Evolutionary conservation across 2,888 invertebrate genomes (phyloP).

Genomic region (Aromia moschata): DNA sequence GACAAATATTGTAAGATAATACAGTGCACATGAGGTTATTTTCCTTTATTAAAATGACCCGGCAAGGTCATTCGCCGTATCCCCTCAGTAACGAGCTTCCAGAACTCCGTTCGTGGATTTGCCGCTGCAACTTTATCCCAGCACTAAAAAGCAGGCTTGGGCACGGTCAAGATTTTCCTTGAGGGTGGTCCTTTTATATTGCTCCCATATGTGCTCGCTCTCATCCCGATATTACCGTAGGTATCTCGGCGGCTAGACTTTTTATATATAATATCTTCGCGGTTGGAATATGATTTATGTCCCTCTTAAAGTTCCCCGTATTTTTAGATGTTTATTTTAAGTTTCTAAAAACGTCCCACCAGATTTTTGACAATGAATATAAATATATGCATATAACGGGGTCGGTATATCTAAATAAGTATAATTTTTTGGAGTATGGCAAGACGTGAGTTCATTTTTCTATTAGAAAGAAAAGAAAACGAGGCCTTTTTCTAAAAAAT

Average conservation of each 20-base stretch:
- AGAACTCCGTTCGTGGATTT: neutral
- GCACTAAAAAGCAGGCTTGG: constrained; percentile 4
- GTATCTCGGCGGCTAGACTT: constrained; percentile 4
- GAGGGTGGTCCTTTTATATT: constrained; percentile 13
- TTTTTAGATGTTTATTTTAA: neutral
- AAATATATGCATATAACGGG: too few relatives aligned
- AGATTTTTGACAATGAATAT: too few relatives aligned
- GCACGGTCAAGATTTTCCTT: constrained; percentile 8
- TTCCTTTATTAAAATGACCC: neutral
- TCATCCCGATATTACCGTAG: constrained; percentile 2
- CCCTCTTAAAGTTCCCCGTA: neutral
- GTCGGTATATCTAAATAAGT: too few relatives aligned
- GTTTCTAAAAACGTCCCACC: too few relatives aligned
- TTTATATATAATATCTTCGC: neutral
- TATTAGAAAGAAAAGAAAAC: too few relatives aligned
- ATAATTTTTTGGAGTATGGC: too few relatives aligned
- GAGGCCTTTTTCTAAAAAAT: too few relatives aligned
- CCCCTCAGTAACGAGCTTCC: neutral
- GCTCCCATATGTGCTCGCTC: constrained; percentile 6
- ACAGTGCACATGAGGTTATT: too few relatives aligned
- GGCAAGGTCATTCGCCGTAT: neutral
- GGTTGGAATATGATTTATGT: neutral
- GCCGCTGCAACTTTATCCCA: neutral
- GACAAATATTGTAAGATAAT: too few relatives aligned
- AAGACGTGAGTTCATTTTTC: too few relatives aligned